Conservation (phyloP, 2,888 invertebrate genomes). For the Apamea anceps region DNA sequence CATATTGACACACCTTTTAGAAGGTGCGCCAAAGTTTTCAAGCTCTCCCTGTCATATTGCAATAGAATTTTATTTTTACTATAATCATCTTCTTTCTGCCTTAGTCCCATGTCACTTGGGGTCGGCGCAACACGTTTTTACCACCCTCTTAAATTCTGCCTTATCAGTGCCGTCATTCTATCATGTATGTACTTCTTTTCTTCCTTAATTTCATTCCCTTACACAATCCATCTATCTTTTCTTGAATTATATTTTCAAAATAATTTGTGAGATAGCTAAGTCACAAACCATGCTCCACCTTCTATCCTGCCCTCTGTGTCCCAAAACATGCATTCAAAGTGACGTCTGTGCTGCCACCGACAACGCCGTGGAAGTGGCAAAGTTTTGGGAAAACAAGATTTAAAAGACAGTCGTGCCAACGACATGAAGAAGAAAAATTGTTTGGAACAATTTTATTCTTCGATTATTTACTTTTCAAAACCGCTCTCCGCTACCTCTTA, state of each 20-base stretch:
- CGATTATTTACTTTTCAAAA: not conserved
- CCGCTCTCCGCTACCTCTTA: conserved; percentile 35
- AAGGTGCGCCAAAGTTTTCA: too few species aligned
- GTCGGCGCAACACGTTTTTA: not conserved
- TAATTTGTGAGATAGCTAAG: not conserved
- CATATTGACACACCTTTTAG: not conserved
- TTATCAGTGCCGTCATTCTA: not conserved
- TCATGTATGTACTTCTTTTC: not conserved
- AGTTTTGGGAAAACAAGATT: not conserved
- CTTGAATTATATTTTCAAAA: not conserved
- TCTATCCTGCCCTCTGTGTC: too few species aligned
- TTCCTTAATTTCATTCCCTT: not conserved
- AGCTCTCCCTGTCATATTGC: too few species aligned
- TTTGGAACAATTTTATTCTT: not conserved
- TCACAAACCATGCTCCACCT: not conserved
- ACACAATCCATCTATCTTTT: not conserved
- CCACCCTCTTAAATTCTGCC: not conserved
- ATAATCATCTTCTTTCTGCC: not conserved
- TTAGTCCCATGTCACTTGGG: not conserved
- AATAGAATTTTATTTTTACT: not conserved
- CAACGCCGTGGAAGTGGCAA: too few species aligned
- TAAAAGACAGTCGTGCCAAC: not conserved
- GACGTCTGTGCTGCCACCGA: not conserved
- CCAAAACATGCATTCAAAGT: not conserved
- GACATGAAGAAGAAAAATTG: not conserved